phyloP scores from a whole-genome alignment of 1,140 invertebrate species.

The Mycetomoellerius zeteki region DNA sequence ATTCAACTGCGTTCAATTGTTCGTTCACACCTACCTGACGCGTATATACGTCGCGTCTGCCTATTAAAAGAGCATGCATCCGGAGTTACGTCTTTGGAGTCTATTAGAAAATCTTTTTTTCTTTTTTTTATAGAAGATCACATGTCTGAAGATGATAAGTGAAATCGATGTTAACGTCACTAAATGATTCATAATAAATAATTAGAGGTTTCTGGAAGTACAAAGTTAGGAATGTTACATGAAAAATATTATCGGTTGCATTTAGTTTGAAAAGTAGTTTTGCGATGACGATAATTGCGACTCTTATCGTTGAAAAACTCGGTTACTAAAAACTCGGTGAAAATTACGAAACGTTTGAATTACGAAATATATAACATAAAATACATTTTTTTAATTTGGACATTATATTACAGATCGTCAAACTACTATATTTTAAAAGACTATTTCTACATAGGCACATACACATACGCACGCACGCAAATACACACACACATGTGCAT shows the following conservation, averaged over 20 bases:
- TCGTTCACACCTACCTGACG: neutral
- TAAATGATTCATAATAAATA: neutral
- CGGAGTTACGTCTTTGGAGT: neutral
- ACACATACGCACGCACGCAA: too few relatives aligned
- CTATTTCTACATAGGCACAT: neutral
- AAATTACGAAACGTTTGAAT: neutral
- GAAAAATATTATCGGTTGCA: neutral
- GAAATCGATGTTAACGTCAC: neutral
- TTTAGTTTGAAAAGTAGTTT: neutral
- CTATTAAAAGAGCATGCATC: neutral
- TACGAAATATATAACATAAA: neutral
- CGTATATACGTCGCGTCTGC: too few relatives aligned
- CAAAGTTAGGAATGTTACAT: neutral
- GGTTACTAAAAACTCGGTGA: neutral
- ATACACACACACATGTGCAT: too few relatives aligned
- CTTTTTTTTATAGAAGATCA: neutral
- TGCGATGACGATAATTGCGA: neutral
- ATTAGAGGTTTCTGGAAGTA: neutral
- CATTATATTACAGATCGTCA: neutral
- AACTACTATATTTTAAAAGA: neutral
- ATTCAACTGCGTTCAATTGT: neutral
- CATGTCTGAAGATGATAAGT: neutral
- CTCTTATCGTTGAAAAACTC: neutral
- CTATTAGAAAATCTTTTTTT: neutral
- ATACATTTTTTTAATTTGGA: neutral